phyloP scores from a whole-genome alignment of 2,888 invertebrate genomes.

The Subacronicta megacephala region DNA sequence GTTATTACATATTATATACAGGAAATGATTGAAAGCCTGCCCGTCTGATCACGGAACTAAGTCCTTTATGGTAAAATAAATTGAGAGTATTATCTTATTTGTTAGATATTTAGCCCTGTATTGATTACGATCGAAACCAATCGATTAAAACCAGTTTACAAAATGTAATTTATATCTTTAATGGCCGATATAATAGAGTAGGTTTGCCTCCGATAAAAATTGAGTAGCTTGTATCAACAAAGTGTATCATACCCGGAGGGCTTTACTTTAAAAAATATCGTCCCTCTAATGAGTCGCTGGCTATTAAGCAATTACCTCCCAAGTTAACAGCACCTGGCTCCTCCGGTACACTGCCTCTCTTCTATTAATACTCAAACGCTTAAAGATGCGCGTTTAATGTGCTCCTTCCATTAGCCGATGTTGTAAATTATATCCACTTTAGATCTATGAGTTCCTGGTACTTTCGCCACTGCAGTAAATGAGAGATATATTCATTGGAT shows the following conservation, averaged over 20 bases:
- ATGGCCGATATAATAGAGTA: conserved; percentile 8
- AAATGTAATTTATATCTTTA: conserved; percentile 4
- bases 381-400: conserved; percentile 82
- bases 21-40: no score
- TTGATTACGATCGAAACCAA: no score
- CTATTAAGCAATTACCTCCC: conserved; percentile 80
- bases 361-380: conserved; percentile 87
- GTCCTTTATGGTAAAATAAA: no score
- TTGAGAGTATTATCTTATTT: no score
- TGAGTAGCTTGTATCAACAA: conserved; percentile 31
- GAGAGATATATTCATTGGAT: conserved; percentile 53
- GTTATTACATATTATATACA: no score
- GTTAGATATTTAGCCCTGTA: no score
- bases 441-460: conserved; percentile 75
- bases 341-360: conserved; percentile 59
- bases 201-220: conserved; percentile 23
- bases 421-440: conserved; percentile 85
- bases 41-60: no score
- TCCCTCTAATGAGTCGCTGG: conserved; percentile 70
- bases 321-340: conserved; percentile 79
- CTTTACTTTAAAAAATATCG: conserved; percentile 66
- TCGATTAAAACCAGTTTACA: neutral
- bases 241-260: conserved; percentile 37
- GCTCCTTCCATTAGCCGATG: conserved; percentile 84
- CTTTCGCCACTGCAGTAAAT: conserved; percentile 61